Evolutionary conservation across 1,140 invertebrate species (phyloP).

Genomic region (Cydia pomonella): DNA sequence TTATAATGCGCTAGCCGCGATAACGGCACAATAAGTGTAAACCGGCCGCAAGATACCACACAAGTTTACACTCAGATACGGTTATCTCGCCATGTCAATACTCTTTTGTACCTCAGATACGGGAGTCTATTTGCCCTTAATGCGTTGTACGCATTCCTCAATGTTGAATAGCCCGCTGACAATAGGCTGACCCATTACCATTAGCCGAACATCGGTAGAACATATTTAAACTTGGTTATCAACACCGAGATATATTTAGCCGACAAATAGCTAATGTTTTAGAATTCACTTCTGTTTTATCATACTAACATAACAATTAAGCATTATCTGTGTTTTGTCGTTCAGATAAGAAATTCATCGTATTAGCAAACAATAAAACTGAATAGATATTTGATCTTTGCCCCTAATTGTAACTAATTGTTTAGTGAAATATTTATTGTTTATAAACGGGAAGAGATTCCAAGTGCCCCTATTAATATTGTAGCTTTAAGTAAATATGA

Average conservation of each 20-base stretch:
- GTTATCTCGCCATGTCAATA: constrained; percentile 76
- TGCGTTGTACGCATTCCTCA: constrained; percentile 68
- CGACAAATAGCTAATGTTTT: constrained; percentile 24
- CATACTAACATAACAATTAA: constrained; percentile 32
- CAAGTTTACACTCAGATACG: constrained; percentile 69
- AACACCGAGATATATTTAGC: constrained; percentile 23
- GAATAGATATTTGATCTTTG: constrained; percentile 13
- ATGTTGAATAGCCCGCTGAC: constrained; percentile 62
- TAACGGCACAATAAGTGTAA: constrained; percentile 75
- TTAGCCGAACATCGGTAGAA: constrained; percentile 54
- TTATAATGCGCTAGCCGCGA: constrained; percentile 71
- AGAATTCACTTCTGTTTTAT: constrained; percentile 5
- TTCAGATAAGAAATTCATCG: constrained; percentile 19
- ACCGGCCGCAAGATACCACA: constrained; percentile 63
- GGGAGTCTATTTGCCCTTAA: constrained; percentile 75
- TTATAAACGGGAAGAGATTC: not conserved
- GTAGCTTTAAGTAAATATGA: not conserved
- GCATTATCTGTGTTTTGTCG: constrained; percentile 6
- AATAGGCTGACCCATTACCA: constrained; percentile 73
- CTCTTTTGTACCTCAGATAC: constrained; percentile 76
- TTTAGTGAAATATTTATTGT: constrained; percentile 20
- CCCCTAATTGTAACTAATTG: not conserved
- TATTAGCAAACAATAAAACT: constrained; percentile 22
- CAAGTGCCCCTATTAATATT: not conserved
- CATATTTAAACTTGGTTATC: constrained; percentile 49